Evolutionary conservation across 64 coral and sea anemone species (phyloP), one percentile per base, ranked within the genome.

Genomic region (Montipora capricornis): DNA sequence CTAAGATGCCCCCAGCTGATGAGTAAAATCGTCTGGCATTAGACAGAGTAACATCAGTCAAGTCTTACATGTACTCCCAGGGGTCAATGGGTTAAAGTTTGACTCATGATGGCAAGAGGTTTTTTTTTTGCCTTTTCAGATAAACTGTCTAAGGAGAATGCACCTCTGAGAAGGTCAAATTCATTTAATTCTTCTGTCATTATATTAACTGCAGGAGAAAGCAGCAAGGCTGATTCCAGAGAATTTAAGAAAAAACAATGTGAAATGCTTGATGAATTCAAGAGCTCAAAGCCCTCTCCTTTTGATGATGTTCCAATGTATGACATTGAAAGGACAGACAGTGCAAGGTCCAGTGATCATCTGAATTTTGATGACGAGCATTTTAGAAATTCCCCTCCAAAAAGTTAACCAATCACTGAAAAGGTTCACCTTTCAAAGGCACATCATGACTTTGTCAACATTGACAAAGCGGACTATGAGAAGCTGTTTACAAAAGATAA

Each of bases 341-440:
- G 76, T 92, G 44, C 10, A 2, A 49, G 5, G 70, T 8, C 58
- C 20, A 81, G 75, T 47, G 26, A 26, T 26, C 26, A 26, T 26
- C 12, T 81, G 67, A 19, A 49, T 62, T 95, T 95, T 59, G 9
- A 92, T 50, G 77, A 92, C n/a, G 16, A 77, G 49, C 83, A 92
- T 75, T 95, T 92, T 50, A 47, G 81, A 74, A 64, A 52, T 9
- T 61, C 83, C 17, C 92, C 85, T 48, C 47, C 19, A 55, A 55
- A 52, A 44, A 80, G 69, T 46, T 7, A 7, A 59, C 15, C 77
- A 76, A 58, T 78, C 26, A 49, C 68, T 4, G 19, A 15, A 9
- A 81, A 95, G 24, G 49, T 47, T 47, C 88, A 62, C 20, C 14
- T 44, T 4, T 79, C 11, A 37, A 67, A 4, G 15, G 15, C 12